Evolutionary conservation across 2,888 invertebrate species (phyloP), one percentile per base, ranked within the genome.

Genomic region (Ferdinandea cuprea): DNA sequence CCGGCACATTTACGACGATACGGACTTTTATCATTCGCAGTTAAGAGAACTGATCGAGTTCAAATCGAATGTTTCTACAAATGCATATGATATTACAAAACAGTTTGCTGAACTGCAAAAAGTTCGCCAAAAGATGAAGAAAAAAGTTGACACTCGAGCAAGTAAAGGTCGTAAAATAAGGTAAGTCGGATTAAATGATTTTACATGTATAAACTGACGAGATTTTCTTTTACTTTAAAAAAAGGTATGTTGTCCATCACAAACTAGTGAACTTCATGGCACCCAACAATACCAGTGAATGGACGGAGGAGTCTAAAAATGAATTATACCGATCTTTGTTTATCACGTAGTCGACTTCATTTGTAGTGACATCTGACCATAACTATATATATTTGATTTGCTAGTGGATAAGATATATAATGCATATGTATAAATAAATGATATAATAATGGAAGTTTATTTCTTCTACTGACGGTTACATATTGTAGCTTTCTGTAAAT

Each of bases 1-100:
- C 87, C 88, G 92, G 0, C 96, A 99, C 91, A 96, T 99, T 87
- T 99, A 97, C 91, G 98, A 99, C 90, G 99, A 99, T 88, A 96
- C 96, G 87, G 99, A 99, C 89, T 99, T 99, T 90, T 99, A 99
- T 91, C 98, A 98, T 90, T 97, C 98, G 87, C 92, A 98, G 66
- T 91, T 99, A 46, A 92, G 97, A 84, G 98, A 99, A 89, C 92
- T 99, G 40, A 98, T 99, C 85, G 98, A 99, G 89, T 95, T 95
- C 85, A 98, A 98, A 91, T 95, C 97, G 0, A 94, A 95, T 2
- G 95, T 95, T 87, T 93, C 96, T 8, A 95, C 95, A 0, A 97
- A 97, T 91, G 96, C 97, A 0, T 93, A 95, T 7, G 96, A 96
- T 86, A 92, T 98, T 46, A 96, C 96, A 88, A 94, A 96, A 85